A percentile compares a stretch with the other conserved stretches of the same genome.
These are phyloP conservation scores for Cotesia congregata DNA, from an alignment of 2,888 invertebrate species.

Conservation along the genomic window DNA sequence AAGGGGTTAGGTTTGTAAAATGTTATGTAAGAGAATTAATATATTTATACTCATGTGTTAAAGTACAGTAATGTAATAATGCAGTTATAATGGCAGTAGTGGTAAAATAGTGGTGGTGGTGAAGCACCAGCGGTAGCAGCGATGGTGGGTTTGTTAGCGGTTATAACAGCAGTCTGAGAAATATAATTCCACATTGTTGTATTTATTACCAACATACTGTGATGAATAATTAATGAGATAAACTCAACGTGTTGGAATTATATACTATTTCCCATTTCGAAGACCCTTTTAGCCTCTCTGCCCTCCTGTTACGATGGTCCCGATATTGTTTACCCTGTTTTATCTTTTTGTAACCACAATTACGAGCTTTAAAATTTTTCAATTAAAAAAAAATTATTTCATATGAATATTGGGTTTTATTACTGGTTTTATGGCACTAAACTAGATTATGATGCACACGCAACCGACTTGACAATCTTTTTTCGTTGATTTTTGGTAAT, in stretches of 20 bases:
- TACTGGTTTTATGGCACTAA: too few species aligned
- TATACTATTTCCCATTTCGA: constrained; percentile 29
- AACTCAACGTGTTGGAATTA: constrained; percentile 49
- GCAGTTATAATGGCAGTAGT: background rate
- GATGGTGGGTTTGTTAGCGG: background rate
- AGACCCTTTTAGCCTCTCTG: constrained; percentile 38
- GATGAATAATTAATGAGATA: constrained; percentile 69
- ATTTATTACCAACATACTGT: constrained; percentile 64
- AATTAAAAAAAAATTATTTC: background rate
- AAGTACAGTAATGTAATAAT: background rate
- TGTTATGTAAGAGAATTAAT: background rate
- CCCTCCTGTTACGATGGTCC: constrained; percentile 59
- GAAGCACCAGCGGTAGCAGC: constrained; percentile 15
- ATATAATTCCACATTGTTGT: constrained; percentile 56
- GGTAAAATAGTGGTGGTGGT: background rate
- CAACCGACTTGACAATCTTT: too few species aligned
- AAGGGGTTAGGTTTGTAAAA: background rate
- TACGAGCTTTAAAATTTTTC: constrained; percentile 23
- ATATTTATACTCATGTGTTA: background rate
- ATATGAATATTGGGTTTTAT: background rate
- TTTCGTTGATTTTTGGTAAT: too few species aligned
- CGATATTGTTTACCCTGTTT: constrained; percentile 63
- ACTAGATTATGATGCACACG: too few species aligned
- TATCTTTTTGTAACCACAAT: constrained; percentile 50
- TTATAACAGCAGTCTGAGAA: constrained; percentile 15